Evolutionary conservation across 2,888 invertebrate genomes (phyloP).

Genomic region (Megastigmus dorsalis): DNA sequence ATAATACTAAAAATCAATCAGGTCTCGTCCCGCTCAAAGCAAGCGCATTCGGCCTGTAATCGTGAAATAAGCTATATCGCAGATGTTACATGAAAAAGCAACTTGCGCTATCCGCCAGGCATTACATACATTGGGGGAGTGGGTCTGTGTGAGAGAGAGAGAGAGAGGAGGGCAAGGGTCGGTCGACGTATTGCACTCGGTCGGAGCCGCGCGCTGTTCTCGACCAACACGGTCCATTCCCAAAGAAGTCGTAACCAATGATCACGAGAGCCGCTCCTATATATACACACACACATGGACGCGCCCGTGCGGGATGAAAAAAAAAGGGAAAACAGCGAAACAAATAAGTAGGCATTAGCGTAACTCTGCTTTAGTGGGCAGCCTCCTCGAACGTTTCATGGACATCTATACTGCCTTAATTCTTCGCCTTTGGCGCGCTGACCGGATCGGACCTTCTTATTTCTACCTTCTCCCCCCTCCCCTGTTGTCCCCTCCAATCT

Average conservation of each 20-base stretch:
- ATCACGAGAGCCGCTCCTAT: conserved; percentile 59
- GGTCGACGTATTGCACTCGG: conserved; percentile 49
- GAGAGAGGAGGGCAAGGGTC: neutral
- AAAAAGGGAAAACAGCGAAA: conserved; percentile 55
- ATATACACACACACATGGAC: too few species aligned
- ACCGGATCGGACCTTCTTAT: neutral
- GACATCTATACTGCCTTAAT: conserved; percentile 55
- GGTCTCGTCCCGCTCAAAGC: neutral
- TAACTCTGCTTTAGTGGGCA: conserved; percentile 70
- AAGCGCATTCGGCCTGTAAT: conserved; percentile 4
- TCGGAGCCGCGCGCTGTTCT: conserved; percentile 16
- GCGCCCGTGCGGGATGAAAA: neutral
- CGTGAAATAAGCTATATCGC: conserved; percentile 36
- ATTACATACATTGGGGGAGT: too few species aligned
- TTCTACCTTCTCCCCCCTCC: too few species aligned
- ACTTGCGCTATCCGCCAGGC: conserved; percentile 14
- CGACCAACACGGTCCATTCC: conserved; percentile 60
- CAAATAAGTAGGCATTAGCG: conserved; percentile 71
- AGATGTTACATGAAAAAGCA: conserved; percentile 45
- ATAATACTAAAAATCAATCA: conserved; percentile 44
- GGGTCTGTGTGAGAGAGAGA: too few species aligned
- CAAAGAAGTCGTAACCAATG: conserved; percentile 68
- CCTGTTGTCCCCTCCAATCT: too few species aligned
- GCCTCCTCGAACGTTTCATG: conserved; percentile 40
- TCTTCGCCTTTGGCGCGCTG: conserved; percentile 13